Conservation (phyloP, 2,888 invertebrate species). For the Parnassius orleans region DNA sequence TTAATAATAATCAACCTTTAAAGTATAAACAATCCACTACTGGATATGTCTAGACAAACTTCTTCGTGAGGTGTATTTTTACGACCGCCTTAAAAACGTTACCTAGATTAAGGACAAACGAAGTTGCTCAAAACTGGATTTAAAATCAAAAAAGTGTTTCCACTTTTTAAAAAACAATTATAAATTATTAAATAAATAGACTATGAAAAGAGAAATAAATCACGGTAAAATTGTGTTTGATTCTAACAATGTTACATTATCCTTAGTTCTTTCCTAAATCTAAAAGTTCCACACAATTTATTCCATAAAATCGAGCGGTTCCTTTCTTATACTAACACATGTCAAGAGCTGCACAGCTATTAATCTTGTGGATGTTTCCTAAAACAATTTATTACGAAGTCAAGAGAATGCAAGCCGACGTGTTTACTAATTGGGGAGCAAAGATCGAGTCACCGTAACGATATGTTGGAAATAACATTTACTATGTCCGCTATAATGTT, state of each 20-base stretch:
- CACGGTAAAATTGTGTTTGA: background rate
- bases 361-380: constrained; percentile 71
- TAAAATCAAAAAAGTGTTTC: too few species aligned
- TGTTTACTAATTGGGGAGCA: constrained; percentile 17
- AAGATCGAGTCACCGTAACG: constrained; percentile 4
- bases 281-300: constrained; percentile 3
- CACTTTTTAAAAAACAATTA: too few species aligned
- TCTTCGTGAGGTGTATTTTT: too few species aligned
- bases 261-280: too few species aligned
- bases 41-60: too few species aligned
- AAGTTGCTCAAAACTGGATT: too few species aligned
- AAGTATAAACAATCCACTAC: too few species aligned
- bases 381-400: constrained; percentile 69
- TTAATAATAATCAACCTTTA: too few species aligned
- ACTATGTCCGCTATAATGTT: background rate
- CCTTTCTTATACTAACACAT: constrained; percentile 36
- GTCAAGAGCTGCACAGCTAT: constrained; percentile 58
- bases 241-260: background rate
- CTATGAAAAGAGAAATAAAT: background rate
- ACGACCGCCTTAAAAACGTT: too few species aligned
- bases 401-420: constrained; percentile 53
- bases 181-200: too few species aligned
- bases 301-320: constrained; percentile 3
- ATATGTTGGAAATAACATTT: constrained; percentile 8
- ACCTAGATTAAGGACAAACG: too few species aligned